Evolutionary conservation across 1,140 invertebrate species (phyloP).

Genomic region (Ephestia elutella): DNA sequence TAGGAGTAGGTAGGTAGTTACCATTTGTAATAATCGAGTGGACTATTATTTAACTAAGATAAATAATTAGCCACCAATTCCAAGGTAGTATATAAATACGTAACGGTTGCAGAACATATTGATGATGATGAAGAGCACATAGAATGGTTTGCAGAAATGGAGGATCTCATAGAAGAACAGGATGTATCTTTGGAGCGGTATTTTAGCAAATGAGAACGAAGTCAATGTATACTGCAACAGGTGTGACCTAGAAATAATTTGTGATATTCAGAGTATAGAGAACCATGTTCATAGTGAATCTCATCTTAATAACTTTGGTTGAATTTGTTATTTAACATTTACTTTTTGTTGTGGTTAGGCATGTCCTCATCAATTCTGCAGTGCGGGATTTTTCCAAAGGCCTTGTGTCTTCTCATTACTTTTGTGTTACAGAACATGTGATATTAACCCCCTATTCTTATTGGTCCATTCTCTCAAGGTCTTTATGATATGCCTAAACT

Average conservation of each 20-base stretch:
- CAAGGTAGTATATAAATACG: no score
- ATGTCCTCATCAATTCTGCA: neutral
- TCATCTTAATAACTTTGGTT: constrained; percentile 40
- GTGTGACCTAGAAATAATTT: constrained; percentile 39
- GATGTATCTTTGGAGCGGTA: constrained; percentile 42
- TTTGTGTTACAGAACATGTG: no score
- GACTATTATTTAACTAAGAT: no score
- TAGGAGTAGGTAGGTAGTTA: no score
- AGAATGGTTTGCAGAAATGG: constrained; percentile 45
- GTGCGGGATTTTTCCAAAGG: neutral
- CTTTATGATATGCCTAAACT: no score
- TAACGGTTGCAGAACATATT: constrained; percentile 45
- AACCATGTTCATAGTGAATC: constrained; percentile 40
- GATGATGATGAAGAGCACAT: constrained; percentile 44
- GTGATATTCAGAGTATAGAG: constrained; percentile 33
- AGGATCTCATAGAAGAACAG: constrained; percentile 43
- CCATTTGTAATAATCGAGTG: no score
- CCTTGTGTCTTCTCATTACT: neutral
- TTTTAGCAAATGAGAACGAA: constrained; percentile 44
- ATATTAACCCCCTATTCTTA: no score
- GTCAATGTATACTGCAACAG: constrained; percentile 46
- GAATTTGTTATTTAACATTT: constrained; percentile 19
- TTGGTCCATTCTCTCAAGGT: no score
- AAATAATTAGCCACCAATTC: no score
- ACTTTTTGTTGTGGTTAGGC: constrained; percentile 9